These are phyloP conservation scores for Boleophthalmus pectinirostris DNA, from an alignment of 2,113 vertebrate species.

Conservation along the genomic window DNA sequence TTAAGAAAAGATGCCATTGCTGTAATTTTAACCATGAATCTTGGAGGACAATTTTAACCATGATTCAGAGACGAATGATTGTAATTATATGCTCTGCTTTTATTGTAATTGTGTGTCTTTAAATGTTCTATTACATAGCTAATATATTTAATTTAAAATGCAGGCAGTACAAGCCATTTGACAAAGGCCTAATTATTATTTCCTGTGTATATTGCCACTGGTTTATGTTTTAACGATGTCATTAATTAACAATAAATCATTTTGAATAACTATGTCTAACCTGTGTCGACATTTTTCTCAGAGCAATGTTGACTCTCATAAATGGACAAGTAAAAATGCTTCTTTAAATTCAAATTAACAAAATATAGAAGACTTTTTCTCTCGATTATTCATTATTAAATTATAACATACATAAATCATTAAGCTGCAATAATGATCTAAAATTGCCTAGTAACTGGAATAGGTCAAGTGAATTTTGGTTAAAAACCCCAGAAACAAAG, in stretches of 20 bases:
- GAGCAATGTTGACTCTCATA: neutral
- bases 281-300: neutral
- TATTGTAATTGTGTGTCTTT: constrained; percentile 56
- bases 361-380: no score
- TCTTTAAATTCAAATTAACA: no score
- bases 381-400: no score
- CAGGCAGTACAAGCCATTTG: constrained; percentile 35
- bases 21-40: constrained; percentile 24
- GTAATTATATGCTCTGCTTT: constrained; percentile 66
- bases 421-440: no score
- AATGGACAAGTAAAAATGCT: neutral
- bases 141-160: constrained; percentile 73
- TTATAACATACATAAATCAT: no score
- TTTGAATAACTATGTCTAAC: constrained; percentile 15
- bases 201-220: constrained; percentile 47
- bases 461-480: no score
- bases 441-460: no score
- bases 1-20: constrained; percentile 30
- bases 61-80: constrained; percentile 65
- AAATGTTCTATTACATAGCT: constrained; percentile 57
- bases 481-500: no score
- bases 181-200: constrained; percentile 15
- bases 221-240: constrained; percentile 39
- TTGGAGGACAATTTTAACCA: constrained; percentile 43
- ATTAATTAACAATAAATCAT: constrained; percentile 70